Conservation (phyloP, 2,113 vertebrate genomes). For the Python bivittatus region DNA sequence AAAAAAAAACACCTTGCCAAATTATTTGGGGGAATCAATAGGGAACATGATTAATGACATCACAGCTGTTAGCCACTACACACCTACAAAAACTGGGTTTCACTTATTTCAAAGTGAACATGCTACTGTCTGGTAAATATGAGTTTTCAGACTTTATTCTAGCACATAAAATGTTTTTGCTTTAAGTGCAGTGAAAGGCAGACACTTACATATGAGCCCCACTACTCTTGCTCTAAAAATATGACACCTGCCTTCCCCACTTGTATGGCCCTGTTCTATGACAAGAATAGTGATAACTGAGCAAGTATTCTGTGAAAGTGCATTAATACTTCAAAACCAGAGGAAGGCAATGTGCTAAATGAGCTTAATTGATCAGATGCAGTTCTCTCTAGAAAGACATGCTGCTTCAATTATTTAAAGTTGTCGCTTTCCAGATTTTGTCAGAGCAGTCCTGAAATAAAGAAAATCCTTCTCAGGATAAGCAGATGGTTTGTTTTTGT, state of each 20-base stretch:
- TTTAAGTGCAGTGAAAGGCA: not conserved
- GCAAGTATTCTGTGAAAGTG: not conserved
- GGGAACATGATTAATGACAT: not conserved
- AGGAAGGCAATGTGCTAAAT: not conserved
- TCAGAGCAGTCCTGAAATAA: not conserved
- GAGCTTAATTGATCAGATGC: not conserved
- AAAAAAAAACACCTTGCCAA: not conserved
- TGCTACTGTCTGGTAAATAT: not conserved
- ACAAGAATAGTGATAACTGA: not conserved
- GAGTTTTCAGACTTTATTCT: not conserved
- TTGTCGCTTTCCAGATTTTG: not conserved
- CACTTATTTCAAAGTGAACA: not conserved
- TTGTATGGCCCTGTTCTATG: not conserved
- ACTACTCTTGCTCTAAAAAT: not conserved
- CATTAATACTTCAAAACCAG: not conserved
- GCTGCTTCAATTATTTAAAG: not conserved
- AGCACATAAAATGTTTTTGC: not conserved
- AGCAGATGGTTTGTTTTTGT: constrained; percentile 4
- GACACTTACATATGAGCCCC: not conserved
- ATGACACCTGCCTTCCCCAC: not conserved
- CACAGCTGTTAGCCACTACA: not conserved
- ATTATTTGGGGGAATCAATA: not conserved
- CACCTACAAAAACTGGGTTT: not conserved
- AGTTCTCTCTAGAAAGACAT: not conserved
- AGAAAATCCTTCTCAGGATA: not conserved